Base-by-base conservation (phyloP, 2,888 invertebrate genomes). In the Clistopyga incitator region DNA sequence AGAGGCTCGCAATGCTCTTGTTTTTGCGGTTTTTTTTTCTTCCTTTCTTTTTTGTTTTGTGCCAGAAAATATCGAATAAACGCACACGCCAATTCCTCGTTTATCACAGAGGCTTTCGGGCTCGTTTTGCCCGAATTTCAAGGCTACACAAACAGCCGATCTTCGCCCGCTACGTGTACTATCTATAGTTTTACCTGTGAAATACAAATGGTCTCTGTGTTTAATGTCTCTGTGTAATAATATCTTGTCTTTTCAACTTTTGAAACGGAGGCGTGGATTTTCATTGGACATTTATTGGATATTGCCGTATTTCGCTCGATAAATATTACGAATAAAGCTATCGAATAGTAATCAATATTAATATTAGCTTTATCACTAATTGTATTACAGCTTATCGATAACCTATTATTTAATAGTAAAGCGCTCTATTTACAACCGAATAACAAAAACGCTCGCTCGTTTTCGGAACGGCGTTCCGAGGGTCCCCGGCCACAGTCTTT, bases 381-480 rank as follows among this genome's bases (percentile, higher is more conserved):
- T 87, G 86, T 90, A 91, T 89, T 84, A 84, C 84, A 84, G 81
- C 78, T 85, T 85, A 85, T 76, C 61, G 61, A 68, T 82, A 75
- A 82, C 80, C 80, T 81, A 82, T 82, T 56, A 61, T 82, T 85
- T 83, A 84, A 85, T 86, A 77, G 84, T 84, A 85, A 87, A 91
- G 90, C 88, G 87, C 90, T 90, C 91, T 92, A 92, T 92, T 91
- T 92, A 92, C 92, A 92, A 91, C 89, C 89, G 89, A 92, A 90
- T 88, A 92, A 92, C 91, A 91, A 91, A 38, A 81, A 81, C 82
- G 84, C 85, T 86, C 79, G 82, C 82, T 85, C 79, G 75, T 84
- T 74, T 82, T 72, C 82, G 78, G 82, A 85, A 84, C 83, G 78
- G 68, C 85, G 65, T 81, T 67, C 45, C 67, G 47, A 45, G 42